Percentiles rank a stretch among this genome's conserved stretches.
Evolutionary conservation across 2,113 vertebrate species (phyloP).

Genomic region (Aegithalos caudatus): DNA sequence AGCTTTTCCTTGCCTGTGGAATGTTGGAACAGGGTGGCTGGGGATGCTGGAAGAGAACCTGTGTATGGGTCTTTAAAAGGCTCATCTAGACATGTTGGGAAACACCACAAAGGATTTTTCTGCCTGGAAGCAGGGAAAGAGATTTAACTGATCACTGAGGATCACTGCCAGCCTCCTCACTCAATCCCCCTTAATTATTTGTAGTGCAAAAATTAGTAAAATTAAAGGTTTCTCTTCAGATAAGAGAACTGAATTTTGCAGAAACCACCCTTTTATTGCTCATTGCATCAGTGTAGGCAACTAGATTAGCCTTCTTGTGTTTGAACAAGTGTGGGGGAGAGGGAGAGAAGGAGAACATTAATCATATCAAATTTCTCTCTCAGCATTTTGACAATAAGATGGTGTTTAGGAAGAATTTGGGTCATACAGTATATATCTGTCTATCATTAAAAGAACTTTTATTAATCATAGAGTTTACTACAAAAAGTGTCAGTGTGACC

Average conservation of each 20-base stretch:
- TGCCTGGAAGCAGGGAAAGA: not conserved
- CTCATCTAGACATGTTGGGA: not conserved
- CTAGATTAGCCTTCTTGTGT: not conserved
- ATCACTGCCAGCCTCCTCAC: not conserved
- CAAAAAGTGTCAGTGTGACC: slow-evolving; percentile 3
- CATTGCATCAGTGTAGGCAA: not conserved
- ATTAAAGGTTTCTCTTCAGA: not conserved
- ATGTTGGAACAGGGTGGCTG: not conserved
- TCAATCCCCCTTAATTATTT: not conserved
- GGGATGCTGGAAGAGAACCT: not conserved
- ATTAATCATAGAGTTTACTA: slow-evolving; percentile 9
- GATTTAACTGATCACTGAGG: not conserved
- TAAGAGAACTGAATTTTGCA: not conserved
- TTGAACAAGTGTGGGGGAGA: not conserved
- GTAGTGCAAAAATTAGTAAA: not conserved
- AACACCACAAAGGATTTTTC: not conserved
- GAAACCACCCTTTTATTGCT: not conserved
- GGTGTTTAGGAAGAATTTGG: slow-evolving; percentile 21
- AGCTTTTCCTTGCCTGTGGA: not conserved
- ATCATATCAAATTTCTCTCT: not conserved
- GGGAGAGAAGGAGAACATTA: not conserved
- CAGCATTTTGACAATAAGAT: slow-evolving; percentile 38
- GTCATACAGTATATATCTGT: slow-evolving; percentile 30
- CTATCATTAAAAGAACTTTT: slow-evolving; percentile 47
- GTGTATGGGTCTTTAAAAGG: not conserved